These are phyloP conservation scores for Antheraea mylitta DNA, from an alignment of 1,140 invertebrate genomes.

Conservation along the genomic window DNA sequence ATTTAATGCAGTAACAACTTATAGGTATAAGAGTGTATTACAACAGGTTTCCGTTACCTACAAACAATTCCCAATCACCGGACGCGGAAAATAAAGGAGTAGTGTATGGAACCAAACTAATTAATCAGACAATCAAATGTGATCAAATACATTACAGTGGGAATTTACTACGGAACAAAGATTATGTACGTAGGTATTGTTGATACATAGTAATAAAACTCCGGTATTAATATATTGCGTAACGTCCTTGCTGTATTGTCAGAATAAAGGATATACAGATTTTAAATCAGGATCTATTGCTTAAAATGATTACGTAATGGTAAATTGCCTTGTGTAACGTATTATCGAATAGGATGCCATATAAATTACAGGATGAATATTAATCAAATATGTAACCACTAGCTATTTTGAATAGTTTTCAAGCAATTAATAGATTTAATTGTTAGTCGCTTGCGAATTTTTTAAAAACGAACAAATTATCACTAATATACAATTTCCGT, in stretches of 20 bases:
- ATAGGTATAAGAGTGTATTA: neutral
- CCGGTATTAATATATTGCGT: neutral
- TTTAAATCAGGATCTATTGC: neutral
- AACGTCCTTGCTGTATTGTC: neutral
- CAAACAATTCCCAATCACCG: neutral
- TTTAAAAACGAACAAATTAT: neutral
- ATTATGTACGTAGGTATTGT: neutral
- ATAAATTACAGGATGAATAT: neutral
- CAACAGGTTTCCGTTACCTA: neutral
- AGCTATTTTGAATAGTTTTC: neutral
- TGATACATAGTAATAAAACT: neutral
- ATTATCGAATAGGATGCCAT: neutral
- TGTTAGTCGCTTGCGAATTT: neutral
- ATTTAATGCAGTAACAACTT: neutral
- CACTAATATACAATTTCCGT: neutral
- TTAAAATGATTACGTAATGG: neutral
- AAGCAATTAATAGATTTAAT: neutral
- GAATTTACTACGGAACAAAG: neutral
- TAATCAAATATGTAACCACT: neutral
- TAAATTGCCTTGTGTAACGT: neutral
- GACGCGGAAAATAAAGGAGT: neutral
- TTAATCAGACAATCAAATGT: neutral
- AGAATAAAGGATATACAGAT: neutral
- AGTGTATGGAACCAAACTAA: neutral
- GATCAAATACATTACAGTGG: neutral